These are phyloP conservation scores for Thalassoma bifasciatum DNA, from an alignment of 2,113 vertebrate species.

Conservation along the genomic window DNA sequence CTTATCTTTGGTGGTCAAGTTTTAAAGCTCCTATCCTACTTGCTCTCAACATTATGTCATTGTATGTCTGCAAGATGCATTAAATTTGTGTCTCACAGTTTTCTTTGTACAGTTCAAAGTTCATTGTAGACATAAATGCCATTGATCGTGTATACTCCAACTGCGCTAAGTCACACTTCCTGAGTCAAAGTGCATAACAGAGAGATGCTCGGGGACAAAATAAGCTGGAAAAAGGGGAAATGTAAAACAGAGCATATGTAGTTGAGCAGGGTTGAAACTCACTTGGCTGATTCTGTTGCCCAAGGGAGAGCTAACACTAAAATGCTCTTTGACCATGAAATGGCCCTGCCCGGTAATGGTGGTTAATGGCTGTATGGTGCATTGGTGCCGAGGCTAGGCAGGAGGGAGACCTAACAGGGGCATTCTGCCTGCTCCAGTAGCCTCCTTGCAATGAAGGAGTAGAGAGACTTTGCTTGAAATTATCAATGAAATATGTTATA, in stretches of 20 bases:
- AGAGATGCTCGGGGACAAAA: constrained; percentile 49
- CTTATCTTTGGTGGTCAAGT: neutral
- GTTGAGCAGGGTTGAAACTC: constrained; percentile 67
- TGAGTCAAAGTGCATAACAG: constrained; percentile 78
- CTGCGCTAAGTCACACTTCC: constrained; percentile 73
- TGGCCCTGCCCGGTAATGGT: constrained; percentile 81
- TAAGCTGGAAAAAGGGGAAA: constrained; percentile 43
- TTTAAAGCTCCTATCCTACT: constrained; percentile 8
- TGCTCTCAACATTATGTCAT: constrained; percentile 22
- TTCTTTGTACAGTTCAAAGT: constrained; percentile 40
- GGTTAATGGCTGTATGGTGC: constrained; percentile 78
- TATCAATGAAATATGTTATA: constrained; percentile 42
- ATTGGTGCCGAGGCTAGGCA: constrained; percentile 58
- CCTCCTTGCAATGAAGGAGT: constrained; percentile 39
- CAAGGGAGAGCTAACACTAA: constrained; percentile 79
- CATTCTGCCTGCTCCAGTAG: constrained; percentile 59
- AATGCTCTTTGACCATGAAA: constrained; percentile 86
- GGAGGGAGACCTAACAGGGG: constrained; percentile 41
- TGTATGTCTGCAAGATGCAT: constrained; percentile 25
- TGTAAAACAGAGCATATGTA: constrained; percentile 67
- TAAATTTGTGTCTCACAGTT: constrained; percentile 20
- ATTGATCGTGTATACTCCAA: constrained; percentile 71
- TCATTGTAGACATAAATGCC: constrained; percentile 77
- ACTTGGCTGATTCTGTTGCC: constrained; percentile 69
- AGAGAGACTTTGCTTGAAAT: constrained; percentile 55